Base-by-base conservation (phyloP, 2,888 invertebrate genomes). In the Temnothorax unifasciatus region DNA sequence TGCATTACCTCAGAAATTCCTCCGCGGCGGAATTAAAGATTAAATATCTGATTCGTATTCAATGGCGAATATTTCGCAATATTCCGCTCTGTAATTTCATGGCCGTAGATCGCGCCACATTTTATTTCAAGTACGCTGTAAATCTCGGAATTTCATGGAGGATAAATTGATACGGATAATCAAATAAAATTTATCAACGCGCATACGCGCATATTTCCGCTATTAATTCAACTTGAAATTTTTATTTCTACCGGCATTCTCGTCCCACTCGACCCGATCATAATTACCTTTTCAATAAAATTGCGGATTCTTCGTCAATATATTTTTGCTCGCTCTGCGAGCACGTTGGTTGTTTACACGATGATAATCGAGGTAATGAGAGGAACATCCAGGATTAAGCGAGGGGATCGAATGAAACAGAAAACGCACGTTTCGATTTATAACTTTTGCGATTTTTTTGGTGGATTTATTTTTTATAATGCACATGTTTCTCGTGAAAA, bases 401-500 rank as follows among this genome's bases (percentile, higher is more conserved):
- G 18, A 25, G 44, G 76, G 34, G 47, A 57, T 25, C 44, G n/a
- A 68, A 57, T 47, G n/a, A 76, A 74, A 82, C 25, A 75, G 77
- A 68, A 84, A 68, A 84, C 50, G 50, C 68, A 69, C 57, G 3
- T 86, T 86, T 76, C 81, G 57, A 84, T 57, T 41, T 85, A 83
- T 91, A 74, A 89, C 83, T 94, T 94, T 94, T 94, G 92, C 93
- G 91, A 93, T 94, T 94, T 94, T 95, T 94, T 95, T 94, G 92
- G 91, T 92, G 93, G 86, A 91, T 94, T 94, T 95, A 94, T 94
- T 94, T 94, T 94, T 94, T 94, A 93, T 94, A 94, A 95, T 95
- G 95, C 95, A 95, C 94, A 95, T 95, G 93, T 94, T 94, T 94
- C 79, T 73, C 94, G 95, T 95, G 95, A 95, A 95, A 95, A 95